Evolutionary conservation across 2,888 invertebrate genomes (phyloP), one percentile per base, ranked within the genome.

Genomic region (Drosophila neoperkinsi): DNA sequence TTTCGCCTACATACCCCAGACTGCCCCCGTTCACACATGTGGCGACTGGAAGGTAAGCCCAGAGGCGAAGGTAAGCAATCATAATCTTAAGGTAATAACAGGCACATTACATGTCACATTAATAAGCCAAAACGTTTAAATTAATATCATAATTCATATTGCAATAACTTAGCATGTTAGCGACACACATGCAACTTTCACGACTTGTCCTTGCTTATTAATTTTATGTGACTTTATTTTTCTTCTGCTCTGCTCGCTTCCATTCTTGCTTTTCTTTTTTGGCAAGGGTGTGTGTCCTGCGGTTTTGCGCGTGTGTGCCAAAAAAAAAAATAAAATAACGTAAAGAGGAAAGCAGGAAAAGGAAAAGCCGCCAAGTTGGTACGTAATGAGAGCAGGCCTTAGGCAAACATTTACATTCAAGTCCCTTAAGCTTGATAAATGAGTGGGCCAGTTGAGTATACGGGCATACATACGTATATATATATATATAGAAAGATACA

Each of bases 131-230:
- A 79, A 70, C 88, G 79, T 77, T 85, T 76, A 91, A 91, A 91
- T 91, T 91, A 91, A 91, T 91, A 91, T 90, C 84, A 91, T 91
- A 91, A 91, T 91, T 91, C 91, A 91, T 88, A 82, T 87, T 80
- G 91, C 80, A 86, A 91, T 91, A 91, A 91, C 88, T 91, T 90
- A 91, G 87, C 90, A 91, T 90, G 83, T 88, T 87, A 68, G 80
- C 71, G 63, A 80, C 79, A 75, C 78, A 71, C 73, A 61, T 64
- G 55, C 61, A 62, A 64, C 43, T 57, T 60, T 25, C 67, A 52
- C 46, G 56, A 55, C 68, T 69, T 68, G 71, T 72, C 66, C 74
- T 60, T 73, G 81, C 85, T 88, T 90, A 89, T 89, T 90, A 90
- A 89, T 89, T 88, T 88, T 86, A 88, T 90, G 81, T 81, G 86